phyloP scores from a whole-genome alignment of 1,140 invertebrate species.

The Drosophila repletoides region DNA sequence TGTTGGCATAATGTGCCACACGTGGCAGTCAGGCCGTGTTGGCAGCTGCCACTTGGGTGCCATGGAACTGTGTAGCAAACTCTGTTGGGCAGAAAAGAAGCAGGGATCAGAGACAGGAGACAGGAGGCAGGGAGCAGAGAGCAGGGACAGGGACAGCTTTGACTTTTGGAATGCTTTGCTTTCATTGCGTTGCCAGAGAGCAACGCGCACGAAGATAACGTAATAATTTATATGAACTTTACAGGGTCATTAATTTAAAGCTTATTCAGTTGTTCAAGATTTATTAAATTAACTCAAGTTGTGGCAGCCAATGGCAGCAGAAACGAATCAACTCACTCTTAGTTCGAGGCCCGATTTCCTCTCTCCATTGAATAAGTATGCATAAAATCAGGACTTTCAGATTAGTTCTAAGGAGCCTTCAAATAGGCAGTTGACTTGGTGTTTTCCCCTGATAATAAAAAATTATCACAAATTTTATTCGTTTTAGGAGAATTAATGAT shows the following conservation, averaged over 20 bases:
- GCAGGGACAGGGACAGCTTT: neutral
- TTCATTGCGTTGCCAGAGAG: constrained; percentile 17
- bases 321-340: neutral
- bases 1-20: constrained; percentile 63
- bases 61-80: neutral
- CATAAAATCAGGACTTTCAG: neutral
- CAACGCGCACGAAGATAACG: constrained; percentile 61
- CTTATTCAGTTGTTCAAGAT: constrained; percentile 82
- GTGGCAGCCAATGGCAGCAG: constrained; percentile 50
- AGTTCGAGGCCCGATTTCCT: neutral
- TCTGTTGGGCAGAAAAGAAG: neutral
- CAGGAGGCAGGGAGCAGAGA: neutral
- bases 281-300: constrained; percentile 82
- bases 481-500: no score
- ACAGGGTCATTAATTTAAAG: constrained; percentile 82
- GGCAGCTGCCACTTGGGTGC: constrained; percentile 49
- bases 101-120: no score
- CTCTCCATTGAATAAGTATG: no score
- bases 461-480: neutral
- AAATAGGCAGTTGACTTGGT: neutral
- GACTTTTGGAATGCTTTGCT: neutral
- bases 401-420: neutral
- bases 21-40: constrained; percentile 27
- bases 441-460: constrained; percentile 3
- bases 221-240: constrained; percentile 82